Percentiles rank a stretch among this genome's conserved stretches.
These are phyloP conservation scores for Vandiemenella viatica DNA, from an alignment of 2,888 invertebrate species.

Conservation along the genomic window DNA sequence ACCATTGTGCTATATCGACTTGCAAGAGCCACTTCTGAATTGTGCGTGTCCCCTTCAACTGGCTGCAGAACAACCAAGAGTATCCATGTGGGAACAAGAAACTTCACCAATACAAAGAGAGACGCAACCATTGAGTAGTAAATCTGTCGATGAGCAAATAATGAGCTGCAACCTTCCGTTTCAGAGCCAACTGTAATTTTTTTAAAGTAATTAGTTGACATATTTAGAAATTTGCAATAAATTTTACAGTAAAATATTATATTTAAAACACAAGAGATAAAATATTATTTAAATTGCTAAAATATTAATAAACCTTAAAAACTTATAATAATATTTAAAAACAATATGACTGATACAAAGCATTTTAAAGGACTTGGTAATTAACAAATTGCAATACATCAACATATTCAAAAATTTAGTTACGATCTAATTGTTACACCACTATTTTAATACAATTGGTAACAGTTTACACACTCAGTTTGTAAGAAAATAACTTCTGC, in stretches of 20 bases:
- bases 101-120: slow-evolving; percentile 21
- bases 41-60: slow-evolving; percentile 22
- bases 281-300: too few relatives aligned
- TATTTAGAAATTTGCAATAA: not conserved
- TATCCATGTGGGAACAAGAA: slow-evolving; percentile 24
- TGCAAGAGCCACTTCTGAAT: slow-evolving; percentile 25
- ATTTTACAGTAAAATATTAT: not conserved
- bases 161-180: slow-evolving; percentile 26
- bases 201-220: not conserved
- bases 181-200: slow-evolving; percentile 25
- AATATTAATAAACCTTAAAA: too few relatives aligned
- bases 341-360: too few relatives aligned
- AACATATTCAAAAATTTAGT: too few relatives aligned
- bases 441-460: too few relatives aligned
- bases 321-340: too few relatives aligned
- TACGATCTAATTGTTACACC: too few relatives aligned
- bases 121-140: slow-evolving; percentile 26
- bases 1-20: slow-evolving; percentile 23
- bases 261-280: not conserved
- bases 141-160: slow-evolving; percentile 29
- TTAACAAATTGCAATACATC: too few relatives aligned
- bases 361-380: too few relatives aligned
- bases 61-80: slow-evolving; percentile 24
- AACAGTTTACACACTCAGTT: too few relatives aligned
- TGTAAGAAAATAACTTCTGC: too few relatives aligned